Evolutionary conservation across 2,797 vertebrate species (phyloP).

Genomic region (Hirundo rustica): DNA sequence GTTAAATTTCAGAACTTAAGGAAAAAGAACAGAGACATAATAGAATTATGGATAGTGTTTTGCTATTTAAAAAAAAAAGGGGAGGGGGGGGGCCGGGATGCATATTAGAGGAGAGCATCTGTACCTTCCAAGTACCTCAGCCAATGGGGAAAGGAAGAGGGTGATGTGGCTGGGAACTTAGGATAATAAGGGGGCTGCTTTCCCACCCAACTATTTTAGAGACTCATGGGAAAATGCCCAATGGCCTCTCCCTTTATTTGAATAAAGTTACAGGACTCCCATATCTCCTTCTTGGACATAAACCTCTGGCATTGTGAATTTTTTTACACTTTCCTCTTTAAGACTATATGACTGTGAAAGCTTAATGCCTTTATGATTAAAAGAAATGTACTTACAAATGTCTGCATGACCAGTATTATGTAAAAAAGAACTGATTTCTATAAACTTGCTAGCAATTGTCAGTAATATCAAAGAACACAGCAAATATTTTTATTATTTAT

Average conservation of each 20-base stretch:
- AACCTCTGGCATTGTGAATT: not conserved
- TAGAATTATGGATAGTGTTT: not conserved
- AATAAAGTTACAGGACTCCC: not conserved
- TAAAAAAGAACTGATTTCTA: not conserved
- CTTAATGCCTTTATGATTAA: not conserved
- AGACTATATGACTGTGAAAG: not conserved
- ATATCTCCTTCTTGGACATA: not conserved
- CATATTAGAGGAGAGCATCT: too few species aligned
- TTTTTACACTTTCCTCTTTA: not conserved
- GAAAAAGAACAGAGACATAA: not conserved
- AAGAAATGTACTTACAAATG: not conserved
- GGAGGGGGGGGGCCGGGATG: too few species aligned
- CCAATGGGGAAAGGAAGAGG: not conserved
- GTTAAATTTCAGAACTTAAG: not conserved
- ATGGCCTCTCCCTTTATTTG: not conserved
- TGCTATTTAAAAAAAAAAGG: not conserved
- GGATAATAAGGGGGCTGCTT: not conserved
- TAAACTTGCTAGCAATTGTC: not conserved
- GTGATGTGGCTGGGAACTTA: fast-evolving
- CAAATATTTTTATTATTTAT: not conserved
- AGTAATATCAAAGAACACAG: not conserved
- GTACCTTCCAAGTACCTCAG: not conserved
- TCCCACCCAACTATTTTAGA: not conserved
- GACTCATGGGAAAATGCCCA: not conserved
- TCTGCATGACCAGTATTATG: not conserved